Percentiles rank a stretch among this genome's conserved stretches.
Evolutionary conservation across 92 coral and sea anemone species (phyloP).

Genomic region (Umimayanthus kanabou): DNA sequence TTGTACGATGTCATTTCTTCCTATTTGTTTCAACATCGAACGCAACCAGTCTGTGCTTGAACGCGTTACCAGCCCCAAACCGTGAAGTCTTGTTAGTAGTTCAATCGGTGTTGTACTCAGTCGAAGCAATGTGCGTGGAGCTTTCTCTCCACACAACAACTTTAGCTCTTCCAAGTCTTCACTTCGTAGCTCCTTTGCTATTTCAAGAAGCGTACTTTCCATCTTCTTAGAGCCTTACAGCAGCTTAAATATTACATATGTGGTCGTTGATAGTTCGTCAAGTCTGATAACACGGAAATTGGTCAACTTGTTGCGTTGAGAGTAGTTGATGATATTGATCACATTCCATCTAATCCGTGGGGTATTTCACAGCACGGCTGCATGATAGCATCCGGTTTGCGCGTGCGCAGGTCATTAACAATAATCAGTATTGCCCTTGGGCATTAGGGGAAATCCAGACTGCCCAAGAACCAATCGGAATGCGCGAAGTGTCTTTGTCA

Average conservation of each 20-base stretch:
- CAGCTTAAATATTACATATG: no score
- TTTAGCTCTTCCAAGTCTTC: neutral
- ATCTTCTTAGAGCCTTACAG: neutral
- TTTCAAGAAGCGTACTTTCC: neutral
- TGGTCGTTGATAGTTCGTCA: no score
- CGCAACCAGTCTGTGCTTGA: constrained; percentile 1
- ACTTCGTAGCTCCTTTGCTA: neutral
- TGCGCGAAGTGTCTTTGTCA: no score
- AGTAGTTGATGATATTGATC: neutral
- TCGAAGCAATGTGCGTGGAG: constrained; percentile 5
- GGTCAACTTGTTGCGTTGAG: neutral
- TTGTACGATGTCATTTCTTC: neutral
- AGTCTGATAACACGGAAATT: no score
- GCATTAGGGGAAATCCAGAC: no score
- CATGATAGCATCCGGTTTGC: neutral
- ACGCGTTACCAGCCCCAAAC: neutral
- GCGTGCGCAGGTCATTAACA: no score
- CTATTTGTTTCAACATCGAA: neutral
- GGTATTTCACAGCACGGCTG: neutral
- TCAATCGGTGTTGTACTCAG: neutral
- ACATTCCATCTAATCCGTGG: neutral
- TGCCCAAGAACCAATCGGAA: no score
- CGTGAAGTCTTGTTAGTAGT: neutral
- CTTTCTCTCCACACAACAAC: neutral
- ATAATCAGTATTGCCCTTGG: no score